phyloP scores from a whole-genome alignment of 92 coral and sea anemone species.

The Parazoanthus swiftii region DNA sequence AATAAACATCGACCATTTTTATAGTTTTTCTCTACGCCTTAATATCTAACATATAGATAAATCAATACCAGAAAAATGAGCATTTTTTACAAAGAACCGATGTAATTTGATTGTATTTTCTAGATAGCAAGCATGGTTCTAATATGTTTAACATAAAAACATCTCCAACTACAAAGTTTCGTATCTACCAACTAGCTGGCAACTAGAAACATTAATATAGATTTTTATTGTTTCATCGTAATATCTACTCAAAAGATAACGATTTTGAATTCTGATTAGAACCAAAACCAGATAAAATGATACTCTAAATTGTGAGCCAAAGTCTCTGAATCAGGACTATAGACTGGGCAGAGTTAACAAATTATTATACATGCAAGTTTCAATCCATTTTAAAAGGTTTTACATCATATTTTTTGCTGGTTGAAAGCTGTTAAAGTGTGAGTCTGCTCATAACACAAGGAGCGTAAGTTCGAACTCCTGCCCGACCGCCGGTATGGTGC shows the following conservation, averaged over 20 bases:
- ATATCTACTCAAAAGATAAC: background rate
- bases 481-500: background rate
- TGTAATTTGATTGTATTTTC: too few relatives aligned
- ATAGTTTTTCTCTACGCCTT: too few relatives aligned
- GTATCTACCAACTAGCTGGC: background rate
- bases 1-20: background rate
- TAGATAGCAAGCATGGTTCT: background rate
- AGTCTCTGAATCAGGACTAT: background rate
- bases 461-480: background rate
- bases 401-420: background rate
- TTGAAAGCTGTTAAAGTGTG: background rate
- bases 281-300: background rate
- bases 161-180: background rate
- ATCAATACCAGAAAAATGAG: too few relatives aligned
- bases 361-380: background rate
- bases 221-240: background rate
- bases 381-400: too few relatives aligned
- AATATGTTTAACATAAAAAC: background rate
- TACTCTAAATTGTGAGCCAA: too few relatives aligned
- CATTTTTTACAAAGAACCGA: too few relatives aligned
- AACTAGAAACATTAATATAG: background rate
- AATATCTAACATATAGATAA: too few relatives aligned
- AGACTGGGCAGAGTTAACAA: background rate
- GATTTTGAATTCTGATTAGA: background rate
- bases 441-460: too few relatives aligned